Conservation (phyloP, 2,113 vertebrate species). For the Mungos mungo region DNA sequence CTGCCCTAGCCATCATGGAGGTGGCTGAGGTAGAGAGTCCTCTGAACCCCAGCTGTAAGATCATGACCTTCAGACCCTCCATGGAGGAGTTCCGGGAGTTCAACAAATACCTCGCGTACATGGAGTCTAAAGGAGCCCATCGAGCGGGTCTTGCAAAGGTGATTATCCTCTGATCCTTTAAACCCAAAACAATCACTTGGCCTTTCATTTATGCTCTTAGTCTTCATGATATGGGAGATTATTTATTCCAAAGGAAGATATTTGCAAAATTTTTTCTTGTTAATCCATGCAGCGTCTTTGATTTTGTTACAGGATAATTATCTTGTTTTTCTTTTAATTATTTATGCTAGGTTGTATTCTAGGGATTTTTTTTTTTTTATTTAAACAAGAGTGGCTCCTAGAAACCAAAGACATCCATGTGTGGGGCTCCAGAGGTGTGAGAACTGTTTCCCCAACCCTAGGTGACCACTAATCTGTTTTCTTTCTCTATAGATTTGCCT, state of each 20-base stretch:
- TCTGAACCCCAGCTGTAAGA: conserved; percentile 95
- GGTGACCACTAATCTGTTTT: background rate
- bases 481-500: background rate
- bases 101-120: conserved; percentile 94
- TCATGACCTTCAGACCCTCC: conserved; percentile 96
- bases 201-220: background rate
- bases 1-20: conserved; percentile 87
- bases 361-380: background rate
- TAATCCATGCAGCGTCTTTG: background rate
- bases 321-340: background rate
- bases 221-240: background rate
- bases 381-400: background rate
- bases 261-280: background rate
- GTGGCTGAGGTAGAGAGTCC: conserved; percentile 84
- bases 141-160: conserved; percentile 97
- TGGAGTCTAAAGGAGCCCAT: conserved; percentile 97
- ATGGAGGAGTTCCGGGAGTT: conserved; percentile 96
- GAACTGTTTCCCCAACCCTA: background rate
- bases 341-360: background rate
- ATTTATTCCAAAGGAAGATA: background rate
- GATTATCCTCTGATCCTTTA: conserved; percentile 56
- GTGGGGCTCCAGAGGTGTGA: background rate
- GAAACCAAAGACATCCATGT: background rate
- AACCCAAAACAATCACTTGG: background rate
- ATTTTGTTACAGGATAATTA: conserved; percentile 3